These are phyloP conservation scores for Hydractinia symbiolongicarpus DNA, from an alignment of 30 jellyfish, hydroid and myxozoan genomes.

Conservation along the genomic window DNA sequence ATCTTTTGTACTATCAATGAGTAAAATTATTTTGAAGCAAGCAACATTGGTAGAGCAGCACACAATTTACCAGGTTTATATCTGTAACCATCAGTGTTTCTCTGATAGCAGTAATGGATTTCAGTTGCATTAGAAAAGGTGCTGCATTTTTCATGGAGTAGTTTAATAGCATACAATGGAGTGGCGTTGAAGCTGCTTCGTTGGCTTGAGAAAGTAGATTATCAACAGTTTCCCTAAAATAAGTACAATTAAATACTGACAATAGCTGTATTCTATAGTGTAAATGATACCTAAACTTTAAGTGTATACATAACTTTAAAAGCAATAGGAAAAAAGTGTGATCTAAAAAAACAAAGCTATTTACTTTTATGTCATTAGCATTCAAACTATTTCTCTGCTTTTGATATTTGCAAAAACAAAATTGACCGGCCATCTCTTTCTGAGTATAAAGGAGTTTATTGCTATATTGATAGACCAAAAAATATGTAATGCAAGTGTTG, in stretches of 20 bases:
- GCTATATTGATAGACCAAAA: too few species aligned
- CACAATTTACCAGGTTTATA: constrained; percentile 49
- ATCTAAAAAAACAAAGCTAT: too few species aligned
- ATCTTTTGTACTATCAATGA: too few species aligned
- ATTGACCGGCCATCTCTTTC: too few species aligned
- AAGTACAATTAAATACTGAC: neutral
- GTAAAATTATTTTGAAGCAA: too few species aligned
- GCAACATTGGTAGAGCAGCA: too few species aligned
- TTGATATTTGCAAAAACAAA: too few species aligned
- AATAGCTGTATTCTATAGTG: too few species aligned
- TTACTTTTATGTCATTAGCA: too few species aligned
- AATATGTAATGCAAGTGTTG: too few species aligned
- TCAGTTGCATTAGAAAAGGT: constrained; percentile 70
- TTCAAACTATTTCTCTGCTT: too few species aligned
- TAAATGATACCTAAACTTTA: neutral
- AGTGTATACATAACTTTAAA: neutral
- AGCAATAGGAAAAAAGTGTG: neutral
- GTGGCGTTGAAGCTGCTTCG: constrained; percentile 40
- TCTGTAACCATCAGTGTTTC: constrained; percentile 65
- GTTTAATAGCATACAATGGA: constrained; percentile 45
- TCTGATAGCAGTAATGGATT: constrained; percentile 61
- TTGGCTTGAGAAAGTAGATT: constrained; percentile 57
- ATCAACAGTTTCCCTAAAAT: constrained; percentile 91
- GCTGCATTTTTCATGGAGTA: constrained; percentile 53
- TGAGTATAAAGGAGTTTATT: too few species aligned